Evolutionary conservation across 2,797 vertebrate genomes (phyloP).

Genomic region (Tarsius wallacei): DNA sequence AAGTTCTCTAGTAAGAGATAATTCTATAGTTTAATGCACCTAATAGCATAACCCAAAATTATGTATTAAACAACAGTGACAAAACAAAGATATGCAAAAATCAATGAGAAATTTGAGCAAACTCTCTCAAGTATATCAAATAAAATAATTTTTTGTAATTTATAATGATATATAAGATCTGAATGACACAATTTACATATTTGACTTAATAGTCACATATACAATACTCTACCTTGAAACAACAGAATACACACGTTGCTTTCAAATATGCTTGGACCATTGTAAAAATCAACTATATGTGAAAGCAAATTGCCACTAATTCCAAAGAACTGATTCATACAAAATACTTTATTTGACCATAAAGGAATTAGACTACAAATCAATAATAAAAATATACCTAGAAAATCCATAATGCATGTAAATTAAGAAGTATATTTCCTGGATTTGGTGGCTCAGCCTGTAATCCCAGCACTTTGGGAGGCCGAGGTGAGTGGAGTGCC

Average conservation of each 20-base stretch:
- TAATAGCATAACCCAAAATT: not conserved
- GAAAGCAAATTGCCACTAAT: constrained; percentile 41
- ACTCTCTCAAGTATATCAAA: not conserved
- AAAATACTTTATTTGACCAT: constrained; percentile 14
- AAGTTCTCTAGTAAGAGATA: not conserved
- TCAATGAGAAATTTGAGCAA: not conserved
- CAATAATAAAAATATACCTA: constrained; percentile 27
- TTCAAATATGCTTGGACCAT: not conserved
- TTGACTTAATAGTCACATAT: not conserved
- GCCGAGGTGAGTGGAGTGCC: too few relatives aligned
- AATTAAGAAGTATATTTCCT: constrained; percentile 47
- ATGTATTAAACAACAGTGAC: not conserved
- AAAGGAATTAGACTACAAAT: constrained; percentile 24
- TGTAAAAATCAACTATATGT: constrained; percentile 18
- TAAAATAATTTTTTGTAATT: not conserved
- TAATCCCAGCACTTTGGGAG: too few relatives aligned
- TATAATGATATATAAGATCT: constrained; percentile 1
- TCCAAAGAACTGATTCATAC: not conserved
- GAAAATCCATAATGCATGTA: constrained; percentile 34
- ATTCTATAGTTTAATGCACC: not conserved
- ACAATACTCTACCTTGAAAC: not conserved
- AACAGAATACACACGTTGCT: not conserved
- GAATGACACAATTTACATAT: not conserved
- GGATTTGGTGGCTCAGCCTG: too few relatives aligned
- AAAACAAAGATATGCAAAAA: constrained; percentile 10